These are phyloP conservation scores for Pedicia rivosa DNA, from an alignment of 2,888 invertebrate genomes.

Conservation along the genomic window DNA sequence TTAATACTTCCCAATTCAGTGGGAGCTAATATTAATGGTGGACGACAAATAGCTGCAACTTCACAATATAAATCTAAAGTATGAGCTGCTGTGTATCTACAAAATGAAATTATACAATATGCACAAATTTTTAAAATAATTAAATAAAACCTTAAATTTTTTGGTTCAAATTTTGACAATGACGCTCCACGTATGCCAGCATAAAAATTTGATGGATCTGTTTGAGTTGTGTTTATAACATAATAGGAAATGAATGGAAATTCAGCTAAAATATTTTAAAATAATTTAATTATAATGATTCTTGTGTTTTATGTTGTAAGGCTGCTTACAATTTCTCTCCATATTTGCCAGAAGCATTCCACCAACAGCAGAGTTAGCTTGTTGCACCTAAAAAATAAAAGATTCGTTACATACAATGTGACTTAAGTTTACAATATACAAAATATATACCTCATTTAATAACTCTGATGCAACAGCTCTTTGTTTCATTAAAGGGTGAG, in stretches of 20 bases:
- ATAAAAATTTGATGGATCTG: constrained; percentile 73
- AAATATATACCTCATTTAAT: constrained; percentile 44
- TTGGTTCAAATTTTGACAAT: constrained; percentile 73
- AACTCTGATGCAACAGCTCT: constrained; percentile 61
- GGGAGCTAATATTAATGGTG: constrained; percentile 48
- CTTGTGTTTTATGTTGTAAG: constrained; percentile 1
- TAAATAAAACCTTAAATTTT: constrained; percentile 39
- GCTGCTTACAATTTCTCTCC: constrained; percentile 55
- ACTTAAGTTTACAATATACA: neutral
- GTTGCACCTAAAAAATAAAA: constrained; percentile 29
- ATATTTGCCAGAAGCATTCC: constrained; percentile 81
- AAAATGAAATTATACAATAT: constrained; percentile 20
- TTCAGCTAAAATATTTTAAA: constrained; percentile 43
- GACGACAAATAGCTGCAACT: constrained; percentile 80
- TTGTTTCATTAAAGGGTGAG: constrained; percentile 64
- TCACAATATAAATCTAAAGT: constrained; percentile 78
- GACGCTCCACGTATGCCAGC: constrained; percentile 71
- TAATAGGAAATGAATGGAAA: constrained; percentile 87
- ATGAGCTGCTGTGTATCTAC: constrained; percentile 71
- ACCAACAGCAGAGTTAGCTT: constrained; percentile 57
- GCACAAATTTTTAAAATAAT: neutral
- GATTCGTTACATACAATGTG: neutral
- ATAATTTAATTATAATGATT: neutral
- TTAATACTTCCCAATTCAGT: constrained; percentile 60
- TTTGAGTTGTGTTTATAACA: constrained; percentile 73